Evolutionary conservation across 2,888 invertebrate species (phyloP), one percentile per base, ranked within the genome.

Genomic region (Dryocosmus kuriphilus): DNA sequence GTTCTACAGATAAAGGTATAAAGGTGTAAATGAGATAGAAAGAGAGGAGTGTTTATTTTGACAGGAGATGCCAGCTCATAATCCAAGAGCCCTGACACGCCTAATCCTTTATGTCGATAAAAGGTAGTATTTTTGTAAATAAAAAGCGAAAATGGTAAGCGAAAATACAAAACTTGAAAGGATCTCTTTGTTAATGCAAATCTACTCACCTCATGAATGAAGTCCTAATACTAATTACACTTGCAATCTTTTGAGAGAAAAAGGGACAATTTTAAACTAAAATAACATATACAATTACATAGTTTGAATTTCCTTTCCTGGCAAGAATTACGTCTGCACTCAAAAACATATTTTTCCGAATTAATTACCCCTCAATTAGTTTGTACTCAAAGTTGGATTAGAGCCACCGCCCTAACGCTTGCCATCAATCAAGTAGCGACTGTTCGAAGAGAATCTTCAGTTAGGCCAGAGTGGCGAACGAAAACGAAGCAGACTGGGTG

Each of bases 71-170:
- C 27, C n/a, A 51, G 51, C 2, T 30, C 32, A 71, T 71, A 71
- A 71, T 46, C 51, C 51, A 41, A 41, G 41, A 51, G 14, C n/a
- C n/a, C 51, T 32, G 71, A 55, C 71, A 71, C 71, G 71, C 51
- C 71, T 71, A 71, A 71, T 71, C 71, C n/a, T 51, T 71, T 71
- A 19, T 71, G n/a, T 55, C 51, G 71, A 71, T 71, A 71, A 71
- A 71, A 55, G 27, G 51, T 32, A 32, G n/a, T 9, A 71, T 71
- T 71, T 71, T 71, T 51, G 71, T 35, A 22, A 65, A 24, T 60
- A 16, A 24, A 60, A 60, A 60, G 57, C 57, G 22, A 27, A 14
- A 60, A 27, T 27, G 57, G 14, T 24, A 24, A 57, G 24, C 24
- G 19, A 63, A 63, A 38, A 63, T 9, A 63, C 16, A 38, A 24